Evolutionary conservation across 2,888 invertebrate species (phyloP), one percentile per base, ranked within the genome.

Genomic region (Archaeoteleia sp.): DNA sequence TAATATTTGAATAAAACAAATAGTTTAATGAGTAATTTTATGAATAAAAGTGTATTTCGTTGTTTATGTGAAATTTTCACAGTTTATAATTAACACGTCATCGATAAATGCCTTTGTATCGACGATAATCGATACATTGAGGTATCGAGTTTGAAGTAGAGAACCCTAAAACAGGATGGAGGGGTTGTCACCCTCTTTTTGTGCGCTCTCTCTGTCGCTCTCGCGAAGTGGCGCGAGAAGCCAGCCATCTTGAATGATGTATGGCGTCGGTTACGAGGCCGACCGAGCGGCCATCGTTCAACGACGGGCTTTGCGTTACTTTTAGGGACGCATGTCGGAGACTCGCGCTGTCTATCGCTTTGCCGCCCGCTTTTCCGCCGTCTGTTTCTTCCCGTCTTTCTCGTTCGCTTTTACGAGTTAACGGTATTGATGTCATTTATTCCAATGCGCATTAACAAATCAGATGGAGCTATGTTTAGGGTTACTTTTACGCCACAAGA

Each of bases 251-350:
- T 87, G 87, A 87, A 88, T 88, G 88, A 88, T 88, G 86, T 88
- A 88, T 87, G 87, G 87, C 87, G 86, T 86, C 86, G 87, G 87
- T 87, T 87, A 87, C 86, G 84, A 86, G 87, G 87, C 87, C 87
- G 87, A 82, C 87, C 85, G 84, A 84, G 87, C 87, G 86, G 87
- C 87, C 88, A 88, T 88, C 88, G 87, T 87, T 88, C 87, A 88
- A 87, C 80, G 75, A 72, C 71, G 73, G 53, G 67, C 61, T 62
- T 62, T 46, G 58, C 55, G 57, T 51, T 62, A 76, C 77, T 78
- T 75, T 78, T 68, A 74, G 75, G 74, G 73, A 74, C 70, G 72
- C 74, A 69, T 77, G 74, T 72, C 72, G 68, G 57, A 67, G 71
- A 74, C 74, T 73, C 72, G 66, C 62, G 67, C 69, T 72, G 63